Evolutionary conservation across 2,113 vertebrate genomes (phyloP), one percentile per base, ranked within the genome.

Genomic region (Thamnophis sirtalis): DNA sequence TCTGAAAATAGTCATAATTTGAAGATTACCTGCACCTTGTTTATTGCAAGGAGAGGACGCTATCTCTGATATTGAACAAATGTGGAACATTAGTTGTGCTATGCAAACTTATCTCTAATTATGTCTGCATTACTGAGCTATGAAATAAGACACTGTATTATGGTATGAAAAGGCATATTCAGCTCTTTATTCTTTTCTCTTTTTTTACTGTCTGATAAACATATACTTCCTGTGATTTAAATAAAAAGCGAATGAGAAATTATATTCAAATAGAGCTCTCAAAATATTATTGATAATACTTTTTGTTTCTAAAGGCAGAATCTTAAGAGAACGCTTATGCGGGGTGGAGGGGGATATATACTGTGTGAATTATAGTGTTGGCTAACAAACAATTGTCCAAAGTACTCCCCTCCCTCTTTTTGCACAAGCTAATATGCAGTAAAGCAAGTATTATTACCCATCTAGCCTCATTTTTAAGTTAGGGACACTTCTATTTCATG

Each of bases 401-500:
- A 97, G 95, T 80, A 92, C 55, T 94, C 93, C 21, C 4, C 3
- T 88, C 0, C 13, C 3, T 1, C 51, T 0, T 5, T 17, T 19
- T 63, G 90, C 93, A 89, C 53, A 95, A 95, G 94, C 96, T 97
- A 97, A 98, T 97, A 97, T 80, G 89, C 93, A 96, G 95, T 96
- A 96, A 86, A 96, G 95, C 95, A 96, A 96, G 96, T 96, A 94
- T 97, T 97, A 97, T 97, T 96, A 95, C 93, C 95, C 96, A 96
- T 96, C 96, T 95, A 96, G 93, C 93, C 91, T 92, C 95, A 95
- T 95, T 97, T 96, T 97, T 95, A 96, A 93, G 95, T 97, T 97
- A 96, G 91, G 96, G 97, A 96, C 95, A 96, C 95, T 97, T 98
- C 96, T 96, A 97, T 96, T 97, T 97, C 97, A 97, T 93, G 97